Conservation (phyloP, 2,888 invertebrate species). For the Palloptera scutellata region DNA sequence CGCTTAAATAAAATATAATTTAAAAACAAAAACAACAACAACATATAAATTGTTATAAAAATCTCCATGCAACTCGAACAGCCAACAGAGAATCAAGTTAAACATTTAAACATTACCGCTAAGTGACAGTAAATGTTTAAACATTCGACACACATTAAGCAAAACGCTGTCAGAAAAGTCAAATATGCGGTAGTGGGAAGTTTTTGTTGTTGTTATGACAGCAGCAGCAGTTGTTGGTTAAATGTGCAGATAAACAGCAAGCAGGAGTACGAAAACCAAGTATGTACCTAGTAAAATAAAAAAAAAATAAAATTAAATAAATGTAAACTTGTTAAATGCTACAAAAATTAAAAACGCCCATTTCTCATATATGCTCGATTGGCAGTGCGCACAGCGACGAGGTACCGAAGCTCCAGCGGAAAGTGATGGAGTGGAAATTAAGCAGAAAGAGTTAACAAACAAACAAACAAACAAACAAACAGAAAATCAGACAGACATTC, state of each 20-base stretch:
- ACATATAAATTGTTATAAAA: too few relatives aligned
- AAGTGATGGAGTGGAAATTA: not conserved
- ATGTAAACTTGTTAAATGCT: slow-evolving; percentile 29
- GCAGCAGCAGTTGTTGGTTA: slow-evolving; percentile 16
- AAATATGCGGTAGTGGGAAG: slow-evolving; percentile 36
- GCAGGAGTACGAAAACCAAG: slow-evolving; percentile 10
- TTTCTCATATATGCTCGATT: slow-evolving; percentile 21
- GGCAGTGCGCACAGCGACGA: slow-evolving; percentile 9
- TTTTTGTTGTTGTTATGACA: slow-evolving; percentile 33
- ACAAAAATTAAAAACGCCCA: slow-evolving; percentile 31
- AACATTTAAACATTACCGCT: slow-evolving; percentile 25
- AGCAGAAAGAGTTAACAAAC: slow-evolving; percentile 5
- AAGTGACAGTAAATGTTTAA: slow-evolving; percentile 34
- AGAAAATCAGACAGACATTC: too few relatives aligned
- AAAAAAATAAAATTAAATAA: slow-evolving; percentile 22
- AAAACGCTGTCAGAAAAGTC: slow-evolving; percentile 30
- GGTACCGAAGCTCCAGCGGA: not conserved
- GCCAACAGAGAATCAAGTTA: not conserved
- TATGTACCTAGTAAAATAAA: slow-evolving; percentile 22
- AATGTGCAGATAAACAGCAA: not conserved
- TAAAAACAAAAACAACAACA: too few relatives aligned
- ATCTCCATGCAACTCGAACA: not conserved
- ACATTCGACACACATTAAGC: slow-evolving; percentile 32
- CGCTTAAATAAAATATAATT: too few relatives aligned
- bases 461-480: not conserved